phyloP scores from a whole-genome alignment of 2,113 vertebrate genomes.

The Triplophysa tibetana region DNA sequence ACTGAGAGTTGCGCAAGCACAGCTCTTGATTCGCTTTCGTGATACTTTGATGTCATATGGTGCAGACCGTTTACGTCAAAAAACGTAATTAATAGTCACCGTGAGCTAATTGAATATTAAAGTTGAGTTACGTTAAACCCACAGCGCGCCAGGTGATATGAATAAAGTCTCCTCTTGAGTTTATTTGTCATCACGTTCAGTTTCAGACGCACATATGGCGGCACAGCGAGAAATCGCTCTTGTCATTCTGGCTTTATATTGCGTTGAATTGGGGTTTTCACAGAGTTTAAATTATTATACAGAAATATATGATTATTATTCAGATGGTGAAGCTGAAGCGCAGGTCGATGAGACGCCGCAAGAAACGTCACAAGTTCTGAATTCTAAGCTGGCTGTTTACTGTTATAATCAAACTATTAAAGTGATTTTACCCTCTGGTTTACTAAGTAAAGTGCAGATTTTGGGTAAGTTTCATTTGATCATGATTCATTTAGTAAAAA shows the following conservation, averaged over 20 bases:
- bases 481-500: no score
- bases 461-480: conserved; percentile 54
- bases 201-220: conserved; percentile 9
- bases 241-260: neutral
- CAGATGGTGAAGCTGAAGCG: neutral
- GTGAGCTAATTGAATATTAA: neutral
- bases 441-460: conserved; percentile 51
- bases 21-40: no score
- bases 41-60: no score
- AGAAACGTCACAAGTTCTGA: neutral
- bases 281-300: neutral
- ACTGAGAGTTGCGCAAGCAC: neutral
- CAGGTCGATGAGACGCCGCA: neutral
- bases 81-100: neutral
- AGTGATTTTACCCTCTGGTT: conserved; percentile 47
- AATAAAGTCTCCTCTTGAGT: neutral
- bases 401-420: conserved; percentile 21
- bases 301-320: neutral
- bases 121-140: neutral
- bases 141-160: neutral
- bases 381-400: neutral
- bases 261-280: neutral
- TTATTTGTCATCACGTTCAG: neutral
- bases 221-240: neutral
- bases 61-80: neutral